Base-by-base conservation (phyloP, 2,888 invertebrate species). In the Thalpophila matura region DNA sequence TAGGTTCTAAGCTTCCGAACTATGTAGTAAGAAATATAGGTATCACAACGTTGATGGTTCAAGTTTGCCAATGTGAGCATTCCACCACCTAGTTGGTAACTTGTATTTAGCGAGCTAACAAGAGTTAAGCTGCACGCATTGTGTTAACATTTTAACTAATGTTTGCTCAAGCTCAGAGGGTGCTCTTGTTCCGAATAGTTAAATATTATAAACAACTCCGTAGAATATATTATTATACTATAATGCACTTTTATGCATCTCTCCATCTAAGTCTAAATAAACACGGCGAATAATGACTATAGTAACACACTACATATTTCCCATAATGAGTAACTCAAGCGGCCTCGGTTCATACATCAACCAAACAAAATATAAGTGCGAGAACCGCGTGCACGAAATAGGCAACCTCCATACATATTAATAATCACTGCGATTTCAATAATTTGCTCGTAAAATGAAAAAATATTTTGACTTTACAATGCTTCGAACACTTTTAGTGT, bases 51-150 rank as follows among this genome's bases (percentile, higher is more conserved):
- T 33, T 24, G 33, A 66, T 45, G 37, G 43, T 10, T 37, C 22
- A 57, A 66, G 45, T 66, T 66, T 27, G 12, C 14, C 40, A 14
- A 27, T 35, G 43, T 33, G 26, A 57, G 33, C 65, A 50, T 58
- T 20, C 22, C 18, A n/a, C 49, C 54, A 14, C 43, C 29, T 37
- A 62, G 42, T 50, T n/a, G 16, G 43, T 18, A 49, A 70, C 46
- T 59, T 51, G 47, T 53, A 45, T 70, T 53, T 58, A 59, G 38
- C 37, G 14, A 53, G 40, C 56, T 56, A 65, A 71, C 59, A 45
- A 29, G 51, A 65, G 27, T 54, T 50, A 60, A 45, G 31, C 51
- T 56, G 56, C 60, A 59, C 72, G 56, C 45, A 57, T 18, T 14
- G 38, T 35, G 47, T 57, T 46, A 62, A 49, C 62, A 61, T 37